A percentile compares a stretch with the other conserved stretches of the same genome.
Evolutionary conservation across 2,113 vertebrate genomes (phyloP).

Genomic region (Microcebus jonahi): DNA sequence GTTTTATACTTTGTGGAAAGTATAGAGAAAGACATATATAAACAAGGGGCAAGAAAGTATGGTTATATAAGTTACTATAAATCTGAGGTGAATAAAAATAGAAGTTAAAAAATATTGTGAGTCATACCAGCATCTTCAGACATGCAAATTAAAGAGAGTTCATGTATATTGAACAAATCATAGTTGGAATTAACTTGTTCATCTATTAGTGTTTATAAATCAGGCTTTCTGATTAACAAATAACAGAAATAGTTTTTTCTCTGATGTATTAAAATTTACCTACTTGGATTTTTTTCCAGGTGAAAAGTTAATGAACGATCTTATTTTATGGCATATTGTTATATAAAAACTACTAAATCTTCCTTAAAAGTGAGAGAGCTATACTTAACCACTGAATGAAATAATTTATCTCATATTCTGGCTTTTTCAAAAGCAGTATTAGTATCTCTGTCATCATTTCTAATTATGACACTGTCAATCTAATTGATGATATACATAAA

Average conservation of each 20-base stretch:
- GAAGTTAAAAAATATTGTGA: conserved; percentile 16
- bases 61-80: conserved; percentile 28
- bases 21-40: neutral
- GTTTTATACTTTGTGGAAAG: neutral
- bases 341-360: neutral
- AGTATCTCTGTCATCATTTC: neutral
- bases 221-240: conserved; percentile 49
- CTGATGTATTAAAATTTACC: conserved; percentile 2
- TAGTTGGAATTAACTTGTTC: conserved; percentile 21
- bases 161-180: conserved; percentile 45
- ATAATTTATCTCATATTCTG: neutral
- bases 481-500: neutral
- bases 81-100: conserved; percentile 40
- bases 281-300: neutral
- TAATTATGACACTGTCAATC: neutral
- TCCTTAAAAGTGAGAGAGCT: neutral
- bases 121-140: conserved; percentile 5
- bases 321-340: neutral
- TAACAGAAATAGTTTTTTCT: conserved; percentile 32
- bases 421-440: conserved; percentile 1
- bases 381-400: neutral
- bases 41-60: neutral
- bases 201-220: conserved; percentile 1
- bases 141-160: conserved; percentile 32
- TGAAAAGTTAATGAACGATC: neutral